These are phyloP conservation scores for Drosophila nr. medialis DNA, from an alignment of 2,888 invertebrate species.

Conservation along the genomic window DNA sequence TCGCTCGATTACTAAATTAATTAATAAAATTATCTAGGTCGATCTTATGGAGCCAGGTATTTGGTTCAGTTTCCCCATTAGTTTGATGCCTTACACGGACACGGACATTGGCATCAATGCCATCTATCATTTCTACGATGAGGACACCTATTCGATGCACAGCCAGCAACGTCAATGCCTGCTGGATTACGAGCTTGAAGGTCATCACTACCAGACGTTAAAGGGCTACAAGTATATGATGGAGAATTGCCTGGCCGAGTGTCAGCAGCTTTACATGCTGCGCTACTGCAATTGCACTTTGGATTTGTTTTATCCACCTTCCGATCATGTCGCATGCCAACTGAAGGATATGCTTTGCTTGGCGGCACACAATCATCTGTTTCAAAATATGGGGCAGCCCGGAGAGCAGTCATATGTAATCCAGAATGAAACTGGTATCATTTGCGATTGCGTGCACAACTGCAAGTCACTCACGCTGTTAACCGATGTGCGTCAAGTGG, in stretches of 20 bases:
- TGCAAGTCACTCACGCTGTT: constrained; percentile 77
- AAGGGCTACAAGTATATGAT: constrained; percentile 75
- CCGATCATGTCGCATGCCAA: constrained; percentile 65
- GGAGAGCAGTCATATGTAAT: constrained; percentile 70
- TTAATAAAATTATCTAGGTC: constrained; percentile 47
- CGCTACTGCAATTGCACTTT: constrained; percentile 80
- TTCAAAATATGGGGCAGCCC: constrained; percentile 61
- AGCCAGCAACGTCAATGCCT: constrained; percentile 71
- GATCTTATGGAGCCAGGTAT: constrained; percentile 69
- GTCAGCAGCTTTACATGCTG: constrained; percentile 75
- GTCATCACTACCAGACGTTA: constrained; percentile 62
- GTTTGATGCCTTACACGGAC: constrained; percentile 56
- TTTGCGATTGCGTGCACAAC: constrained; percentile 80
- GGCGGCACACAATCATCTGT: constrained; percentile 64
- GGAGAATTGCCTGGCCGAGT: constrained; percentile 79
- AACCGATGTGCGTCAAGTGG: constrained; percentile 59
- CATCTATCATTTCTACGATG: constrained; percentile 66
- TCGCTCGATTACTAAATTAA: not conserved
- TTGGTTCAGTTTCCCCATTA: constrained; percentile 65
- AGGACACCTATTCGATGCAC: constrained; percentile 56
- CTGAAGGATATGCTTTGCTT: constrained; percentile 77
- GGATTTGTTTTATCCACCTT: constrained; percentile 80
- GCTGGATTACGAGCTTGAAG: constrained; percentile 68
- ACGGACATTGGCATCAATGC: constrained; percentile 67
- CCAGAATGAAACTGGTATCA: constrained; percentile 61